These are phyloP conservation scores for Vollenhovia emeryi DNA, from an alignment of 1,140 invertebrate species.

Conservation along the genomic window DNA sequence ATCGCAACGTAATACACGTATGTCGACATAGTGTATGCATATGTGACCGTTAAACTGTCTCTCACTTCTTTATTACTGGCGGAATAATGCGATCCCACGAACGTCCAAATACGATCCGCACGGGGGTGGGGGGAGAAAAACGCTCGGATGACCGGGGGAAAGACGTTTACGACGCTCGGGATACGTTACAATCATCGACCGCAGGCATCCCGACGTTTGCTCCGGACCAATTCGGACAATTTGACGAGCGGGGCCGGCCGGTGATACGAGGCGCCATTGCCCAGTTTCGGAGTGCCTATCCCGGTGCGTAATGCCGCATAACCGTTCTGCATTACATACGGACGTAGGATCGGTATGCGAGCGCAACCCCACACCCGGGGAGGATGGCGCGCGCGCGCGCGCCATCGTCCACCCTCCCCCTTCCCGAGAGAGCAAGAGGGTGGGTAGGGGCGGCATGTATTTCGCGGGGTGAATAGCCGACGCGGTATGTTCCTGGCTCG, in stretches of 20 bases:
- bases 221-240: conserved; percentile 55
- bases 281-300: conserved; percentile 69
- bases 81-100: background rate
- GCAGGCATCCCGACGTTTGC: conserved; percentile 17
- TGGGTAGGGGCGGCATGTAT: conserved; percentile 66
- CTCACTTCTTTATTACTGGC: background rate
- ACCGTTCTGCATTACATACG: conserved; percentile 80
- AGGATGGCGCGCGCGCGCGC: background rate
- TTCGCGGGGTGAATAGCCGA: conserved; percentile 79
- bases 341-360: conserved; percentile 76
- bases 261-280: conserved; percentile 63
- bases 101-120: background rate
- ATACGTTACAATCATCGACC: background rate
- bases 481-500: conserved; percentile 80
- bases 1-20: background rate
- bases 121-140: background rate
- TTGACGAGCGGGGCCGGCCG: conserved; percentile 47
- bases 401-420: conserved; percentile 8
- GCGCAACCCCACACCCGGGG: background rate
- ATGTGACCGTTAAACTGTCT: background rate
- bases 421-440: background rate
- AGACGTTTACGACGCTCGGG: background rate
- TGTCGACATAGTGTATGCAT: background rate
- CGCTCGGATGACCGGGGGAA: too few species aligned
- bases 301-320: conserved; percentile 79